These are phyloP conservation scores for Centrocercus urophasianus DNA, from an alignment of 2,113 vertebrate genomes.

Conservation along the genomic window DNA sequence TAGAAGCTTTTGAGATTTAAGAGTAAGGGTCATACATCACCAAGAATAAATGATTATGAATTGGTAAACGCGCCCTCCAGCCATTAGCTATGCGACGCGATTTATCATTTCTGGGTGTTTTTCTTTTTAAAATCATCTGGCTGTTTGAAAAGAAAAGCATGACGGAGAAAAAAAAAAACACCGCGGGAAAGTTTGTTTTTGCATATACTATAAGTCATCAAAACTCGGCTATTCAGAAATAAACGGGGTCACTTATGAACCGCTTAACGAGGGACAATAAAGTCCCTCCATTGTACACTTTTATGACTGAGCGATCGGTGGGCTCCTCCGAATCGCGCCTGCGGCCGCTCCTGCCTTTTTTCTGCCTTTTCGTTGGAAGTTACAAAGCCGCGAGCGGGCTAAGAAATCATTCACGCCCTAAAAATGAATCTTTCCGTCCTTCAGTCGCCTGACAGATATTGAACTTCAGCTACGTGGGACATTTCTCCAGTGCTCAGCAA, in stretches of 20 bases:
- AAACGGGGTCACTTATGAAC: conserved; percentile 58
- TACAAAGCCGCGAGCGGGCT: neutral
- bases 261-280: conserved; percentile 48
- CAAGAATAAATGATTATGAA: conserved; percentile 91
- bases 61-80: conserved; percentile 88
- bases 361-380: neutral
- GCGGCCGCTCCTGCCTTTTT: conserved; percentile 1
- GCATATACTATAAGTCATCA: conserved; percentile 74
- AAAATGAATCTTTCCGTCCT: neutral
- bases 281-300: conserved; percentile 54
- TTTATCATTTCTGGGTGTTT: conserved; percentile 87
- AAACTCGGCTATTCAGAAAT: conserved; percentile 65
- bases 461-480: neutral
- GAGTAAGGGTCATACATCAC: conserved; percentile 90
- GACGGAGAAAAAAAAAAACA: conserved; percentile 51
- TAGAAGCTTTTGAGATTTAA: conserved; percentile 88
- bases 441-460: neutral
- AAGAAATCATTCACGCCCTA: neutral
- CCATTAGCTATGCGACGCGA: conserved; percentile 84
- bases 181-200: conserved; percentile 82
- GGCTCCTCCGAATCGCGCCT: conserved; percentile 19
- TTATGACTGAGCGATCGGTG: conserved; percentile 54
- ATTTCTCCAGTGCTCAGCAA: neutral
- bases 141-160: conserved; percentile 76
- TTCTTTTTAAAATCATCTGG: conserved; percentile 80